A percentile compares a stretch with the other conserved stretches of the same genome.
phyloP scores from a whole-genome alignment of 2,888 invertebrate genomes.

The Halictus ligatus region DNA sequence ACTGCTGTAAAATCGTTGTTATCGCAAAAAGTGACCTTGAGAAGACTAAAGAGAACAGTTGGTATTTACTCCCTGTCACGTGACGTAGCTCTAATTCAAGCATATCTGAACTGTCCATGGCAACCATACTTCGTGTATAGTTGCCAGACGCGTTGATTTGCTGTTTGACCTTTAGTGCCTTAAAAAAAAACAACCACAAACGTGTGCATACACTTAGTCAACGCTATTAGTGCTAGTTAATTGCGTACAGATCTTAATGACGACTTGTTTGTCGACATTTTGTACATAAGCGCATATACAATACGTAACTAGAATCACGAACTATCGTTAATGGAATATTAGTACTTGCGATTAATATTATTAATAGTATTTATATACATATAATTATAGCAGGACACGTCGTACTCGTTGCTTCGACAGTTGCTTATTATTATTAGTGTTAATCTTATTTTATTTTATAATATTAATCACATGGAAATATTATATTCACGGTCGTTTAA shows the following conservation, averaged over 20 bases:
- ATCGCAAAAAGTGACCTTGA: neutral
- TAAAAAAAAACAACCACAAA: constrained; percentile 32
- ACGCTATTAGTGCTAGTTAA: constrained; percentile 42
- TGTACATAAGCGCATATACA: constrained; percentile 64
- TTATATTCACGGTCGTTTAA: constrained; percentile 59
- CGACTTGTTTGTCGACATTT: constrained; percentile 46
- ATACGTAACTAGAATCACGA: constrained; percentile 46
- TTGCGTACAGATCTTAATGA: constrained; percentile 35
- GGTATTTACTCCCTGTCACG: neutral
- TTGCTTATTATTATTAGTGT: constrained; percentile 19
- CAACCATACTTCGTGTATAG: constrained; percentile 9
- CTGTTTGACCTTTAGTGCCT: constrained; percentile 61
- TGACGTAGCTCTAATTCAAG: neutral
- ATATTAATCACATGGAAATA: constrained; percentile 51
- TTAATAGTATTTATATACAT: constrained; percentile 55
- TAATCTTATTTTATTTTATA: constrained; percentile 55
- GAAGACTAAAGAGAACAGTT: constrained; percentile 8
- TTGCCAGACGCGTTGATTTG: constrained; percentile 32
- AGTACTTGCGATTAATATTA: constrained; percentile 39
- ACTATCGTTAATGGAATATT: constrained; percentile 45
- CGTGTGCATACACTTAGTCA: constrained; percentile 52
- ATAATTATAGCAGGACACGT: constrained; percentile 19
- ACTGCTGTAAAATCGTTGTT: neutral
- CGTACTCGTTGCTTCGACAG: constrained; percentile 10
- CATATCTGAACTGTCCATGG: neutral